Evolutionary conservation across 2,888 invertebrate species (phyloP).

Genomic region (Catotricha subobsoleta): DNA sequence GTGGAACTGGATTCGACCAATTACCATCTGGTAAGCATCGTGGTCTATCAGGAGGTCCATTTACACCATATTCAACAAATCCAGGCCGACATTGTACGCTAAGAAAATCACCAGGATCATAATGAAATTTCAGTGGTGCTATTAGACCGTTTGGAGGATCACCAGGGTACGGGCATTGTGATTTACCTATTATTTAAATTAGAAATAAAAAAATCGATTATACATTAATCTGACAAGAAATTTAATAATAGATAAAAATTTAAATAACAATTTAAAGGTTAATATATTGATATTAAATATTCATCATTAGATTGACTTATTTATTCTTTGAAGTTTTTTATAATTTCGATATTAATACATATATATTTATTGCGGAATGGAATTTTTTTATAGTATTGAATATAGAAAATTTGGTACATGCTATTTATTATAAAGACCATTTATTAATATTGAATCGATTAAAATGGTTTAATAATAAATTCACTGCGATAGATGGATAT

Average conservation of each 20-base stretch:
- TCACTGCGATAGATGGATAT: too few relatives aligned
- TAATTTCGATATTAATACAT: too few relatives aligned
- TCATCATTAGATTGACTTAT: too few relatives aligned
- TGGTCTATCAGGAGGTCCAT: constrained; percentile 39
- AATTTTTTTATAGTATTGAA: too few relatives aligned
- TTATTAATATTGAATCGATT: too few relatives aligned
- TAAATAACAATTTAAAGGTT: too few relatives aligned
- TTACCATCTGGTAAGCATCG: constrained; percentile 44
- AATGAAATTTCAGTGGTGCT: constrained; percentile 52
- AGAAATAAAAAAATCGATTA: background rate
- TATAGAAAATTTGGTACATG: too few relatives aligned
- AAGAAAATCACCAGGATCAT: constrained; percentile 53
- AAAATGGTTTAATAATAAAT: too few relatives aligned
- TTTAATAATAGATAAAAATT: background rate
- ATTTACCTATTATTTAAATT: constrained; percentile 40
- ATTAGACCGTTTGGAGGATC: constrained; percentile 52
- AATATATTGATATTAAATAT: too few relatives aligned
- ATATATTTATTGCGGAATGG: too few relatives aligned
- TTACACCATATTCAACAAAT: constrained; percentile 32
- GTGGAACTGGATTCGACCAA: constrained; percentile 49
- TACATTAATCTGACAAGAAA: background rate
- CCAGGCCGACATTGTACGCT: constrained; percentile 51
- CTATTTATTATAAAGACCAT: too few relatives aligned
- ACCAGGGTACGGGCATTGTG: constrained; percentile 52
- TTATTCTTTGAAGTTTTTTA: too few relatives aligned